Conservation (phyloP, 37 sponge, comb jelly and placozoan species). For the Aplysina aerophoba region DNA sequence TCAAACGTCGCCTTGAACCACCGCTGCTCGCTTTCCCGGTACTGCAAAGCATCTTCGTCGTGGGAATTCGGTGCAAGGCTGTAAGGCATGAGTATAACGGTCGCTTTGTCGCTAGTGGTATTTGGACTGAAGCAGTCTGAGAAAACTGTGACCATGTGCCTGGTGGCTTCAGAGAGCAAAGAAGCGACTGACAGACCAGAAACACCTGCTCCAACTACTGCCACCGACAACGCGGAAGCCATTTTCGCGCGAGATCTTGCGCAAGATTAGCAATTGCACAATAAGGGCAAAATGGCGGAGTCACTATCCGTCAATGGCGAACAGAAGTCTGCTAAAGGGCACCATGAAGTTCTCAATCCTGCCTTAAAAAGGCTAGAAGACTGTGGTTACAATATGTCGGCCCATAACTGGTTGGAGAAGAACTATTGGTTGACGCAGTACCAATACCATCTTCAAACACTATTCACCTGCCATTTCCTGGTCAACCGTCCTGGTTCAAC, state of each 20-base stretch:
- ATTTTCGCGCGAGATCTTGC: not conserved
- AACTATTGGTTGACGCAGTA: slow-evolving; percentile 13
- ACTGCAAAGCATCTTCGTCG: not conserved
- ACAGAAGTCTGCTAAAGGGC: no score
- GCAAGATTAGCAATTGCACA: no score
- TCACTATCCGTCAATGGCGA: no score
- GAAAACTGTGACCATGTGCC: slow-evolving; percentile 26
- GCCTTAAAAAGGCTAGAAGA: not conserved
- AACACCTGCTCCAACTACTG: slow-evolving; percentile 67
- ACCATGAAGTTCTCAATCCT: no score
- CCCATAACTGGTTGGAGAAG: slow-evolving; percentile 13
- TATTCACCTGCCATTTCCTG: not conserved
- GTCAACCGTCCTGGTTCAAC: not conserved
- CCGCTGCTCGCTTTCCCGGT: not conserved
- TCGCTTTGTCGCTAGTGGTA: slow-evolving; percentile 56
- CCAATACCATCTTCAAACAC: slow-evolving; percentile 3
- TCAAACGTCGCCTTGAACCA: slow-evolving; percentile 37
- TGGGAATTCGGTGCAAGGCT: no score
- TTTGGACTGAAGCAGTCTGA: slow-evolving; percentile 58
- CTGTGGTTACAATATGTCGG: not conserved
- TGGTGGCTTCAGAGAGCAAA: slow-evolving; percentile 8
- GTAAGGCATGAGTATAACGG: slow-evolving; percentile 40
- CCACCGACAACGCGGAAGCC: slow-evolving; percentile 24
- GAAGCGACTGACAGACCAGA: slow-evolving; percentile 52
- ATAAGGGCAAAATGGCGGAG: no score